Evolutionary conservation across 1,140 invertebrate species (phyloP).

Genomic region (Dryas iulia): DNA sequence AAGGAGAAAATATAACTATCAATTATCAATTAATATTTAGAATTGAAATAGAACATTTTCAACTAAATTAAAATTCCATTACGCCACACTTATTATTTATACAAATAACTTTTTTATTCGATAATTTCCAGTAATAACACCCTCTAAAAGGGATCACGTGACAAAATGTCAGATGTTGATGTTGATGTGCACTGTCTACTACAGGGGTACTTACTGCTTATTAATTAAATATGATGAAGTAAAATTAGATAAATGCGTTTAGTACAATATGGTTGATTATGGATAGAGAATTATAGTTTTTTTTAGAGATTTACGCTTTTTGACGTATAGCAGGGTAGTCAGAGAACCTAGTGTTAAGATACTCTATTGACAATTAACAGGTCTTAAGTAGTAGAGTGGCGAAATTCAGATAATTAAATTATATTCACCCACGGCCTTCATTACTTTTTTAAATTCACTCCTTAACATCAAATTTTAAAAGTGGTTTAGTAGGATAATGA

Average conservation of each 20-base stretch:
- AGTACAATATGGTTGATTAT: background rate
- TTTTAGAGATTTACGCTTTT: too few relatives aligned
- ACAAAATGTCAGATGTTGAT: constrained; percentile 56
- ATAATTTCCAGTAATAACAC: constrained; percentile 66
- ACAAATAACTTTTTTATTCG: constrained; percentile 73
- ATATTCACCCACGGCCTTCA: too few relatives aligned
- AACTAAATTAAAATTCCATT: constrained; percentile 55
- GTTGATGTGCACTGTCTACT: background rate
- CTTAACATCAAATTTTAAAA: too few relatives aligned
- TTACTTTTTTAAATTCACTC: background rate
- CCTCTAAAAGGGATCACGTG: constrained; percentile 69
- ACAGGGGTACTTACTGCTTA: background rate
- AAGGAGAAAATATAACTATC: background rate
- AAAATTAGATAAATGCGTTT: background rate
- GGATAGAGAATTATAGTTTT: background rate
- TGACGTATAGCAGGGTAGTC: too few relatives aligned
- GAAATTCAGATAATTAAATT: too few relatives aligned
- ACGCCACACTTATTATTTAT: constrained; percentile 56
- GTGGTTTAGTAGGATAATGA: too few relatives aligned
- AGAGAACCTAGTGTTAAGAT: too few relatives aligned
- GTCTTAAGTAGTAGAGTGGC: too few relatives aligned
- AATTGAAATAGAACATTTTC: background rate
- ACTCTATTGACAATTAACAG: too few relatives aligned
- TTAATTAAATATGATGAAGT: constrained; percentile 1
- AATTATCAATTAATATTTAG: background rate